phyloP scores from a whole-genome alignment of 2,797 vertebrate species.

The Onychomys arenicola region DNA sequence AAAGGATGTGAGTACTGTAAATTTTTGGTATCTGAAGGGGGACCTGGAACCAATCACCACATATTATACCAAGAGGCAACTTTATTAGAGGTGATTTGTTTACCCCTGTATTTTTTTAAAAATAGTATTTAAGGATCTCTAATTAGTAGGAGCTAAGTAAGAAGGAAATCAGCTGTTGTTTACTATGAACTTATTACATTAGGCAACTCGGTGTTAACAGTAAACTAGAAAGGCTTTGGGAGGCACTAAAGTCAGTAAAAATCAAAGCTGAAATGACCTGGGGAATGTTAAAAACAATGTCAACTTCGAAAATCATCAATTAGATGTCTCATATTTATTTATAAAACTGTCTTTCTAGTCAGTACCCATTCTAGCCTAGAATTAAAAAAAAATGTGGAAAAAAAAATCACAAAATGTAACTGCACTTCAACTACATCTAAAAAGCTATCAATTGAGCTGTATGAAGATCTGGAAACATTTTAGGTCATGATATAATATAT shows the following conservation, averaged over 20 bases:
- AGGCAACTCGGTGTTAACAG: not conserved
- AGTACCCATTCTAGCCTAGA: not conserved
- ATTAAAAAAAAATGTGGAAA: constrained; percentile 2
- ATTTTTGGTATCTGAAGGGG: not conserved
- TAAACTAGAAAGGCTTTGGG: constrained; percentile 43
- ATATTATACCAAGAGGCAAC: not conserved
- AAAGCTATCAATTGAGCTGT: constrained; percentile 56
- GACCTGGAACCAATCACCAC: not conserved
- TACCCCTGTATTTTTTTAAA: constrained; percentile 36
- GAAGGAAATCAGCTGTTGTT: constrained; percentile 59
- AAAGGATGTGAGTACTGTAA: not conserved
- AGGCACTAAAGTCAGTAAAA: constrained; percentile 44
- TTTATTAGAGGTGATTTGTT: constrained; percentile 29
- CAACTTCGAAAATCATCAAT: constrained; percentile 25
- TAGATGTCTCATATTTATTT: constrained; percentile 22
- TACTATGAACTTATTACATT: constrained; percentile 30
- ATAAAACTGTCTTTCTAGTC: constrained; percentile 49
- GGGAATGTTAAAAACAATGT: constrained; percentile 54
- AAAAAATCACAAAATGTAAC: constrained; percentile 40
- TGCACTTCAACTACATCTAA: constrained; percentile 3
- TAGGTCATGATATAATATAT: constrained; percentile 28
- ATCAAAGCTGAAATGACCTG: constrained; percentile 56
- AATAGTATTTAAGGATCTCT: constrained; percentile 50
- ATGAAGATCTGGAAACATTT: not conserved
- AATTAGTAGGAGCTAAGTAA: constrained; percentile 70